Base-by-base conservation (phyloP, 64 coral and sea anemone genomes). In the Pocillopora damicornis region DNA sequence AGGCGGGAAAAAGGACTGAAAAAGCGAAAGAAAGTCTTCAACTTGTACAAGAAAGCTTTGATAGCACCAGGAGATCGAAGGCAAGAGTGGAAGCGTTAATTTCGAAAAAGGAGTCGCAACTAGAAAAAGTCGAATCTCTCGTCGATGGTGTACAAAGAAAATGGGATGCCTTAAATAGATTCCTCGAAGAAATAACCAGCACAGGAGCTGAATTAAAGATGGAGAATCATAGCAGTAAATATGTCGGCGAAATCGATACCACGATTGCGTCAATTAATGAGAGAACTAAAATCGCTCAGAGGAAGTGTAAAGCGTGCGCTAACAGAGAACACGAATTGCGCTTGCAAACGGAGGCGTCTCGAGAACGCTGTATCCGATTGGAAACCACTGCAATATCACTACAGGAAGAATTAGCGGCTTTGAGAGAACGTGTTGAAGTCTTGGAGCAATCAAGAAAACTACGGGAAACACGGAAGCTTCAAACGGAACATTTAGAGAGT, bases 161-260 rank as follows among this genome's bases (percentile, higher is more conserved):
- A 79, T 79, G 77, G 77, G 22, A 61, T n/a, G 77, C 77, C 7
- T 18, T 79, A 11, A 51, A 60, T 79, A 51, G 77, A 79, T 79
- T 79, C 17, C 57, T 22, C 58, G 77, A 79, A 79, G 77, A 79
- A 23, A 79, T 51, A 22, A 79, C 25, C 30, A n/a, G n/a, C 11
- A 18, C 10, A 11, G 56, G 10, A 60, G 56, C 20, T 26, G 25
- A 4, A 71, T 2, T 51, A 51, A 51, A 1, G 2, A 51, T 51
- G 26, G 56, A 20, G 9, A 11, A 11, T 23, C 8, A 60, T 30
- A 10, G 56, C 59, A 23, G 77, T 23, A 18, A 26, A 23, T 1
- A 22, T 23, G 6, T 12, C 15, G 10, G 57, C 17, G 56, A 60
- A 79, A 59, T 79, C 56, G 57, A 79, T 60, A 59, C 18, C 5